phyloP scores from a whole-genome alignment of 1,140 invertebrate species.

The Coenobita brevimanus region DNA sequence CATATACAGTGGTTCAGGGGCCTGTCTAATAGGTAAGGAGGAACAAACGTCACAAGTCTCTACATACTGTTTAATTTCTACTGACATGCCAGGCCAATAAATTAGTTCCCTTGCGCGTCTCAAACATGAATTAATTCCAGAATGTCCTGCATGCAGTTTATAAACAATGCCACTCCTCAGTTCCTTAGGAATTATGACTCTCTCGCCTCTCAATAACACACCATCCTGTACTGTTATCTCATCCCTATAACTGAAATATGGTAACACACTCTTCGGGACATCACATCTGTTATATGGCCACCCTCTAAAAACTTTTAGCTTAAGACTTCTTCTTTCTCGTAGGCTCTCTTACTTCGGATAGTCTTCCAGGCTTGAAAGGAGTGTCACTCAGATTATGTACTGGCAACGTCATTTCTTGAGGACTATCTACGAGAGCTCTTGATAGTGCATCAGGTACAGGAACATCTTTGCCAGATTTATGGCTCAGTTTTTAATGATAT shows the following conservation, averaged over 20 bases:
- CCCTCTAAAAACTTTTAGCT: no score
- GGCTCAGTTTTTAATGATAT: no score
- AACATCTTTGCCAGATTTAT: no score
- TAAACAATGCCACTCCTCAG: neutral
- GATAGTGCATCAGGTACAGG: no score
- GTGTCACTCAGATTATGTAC: no score
- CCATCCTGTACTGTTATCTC: constrained; percentile 3
- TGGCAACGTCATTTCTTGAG: no score
- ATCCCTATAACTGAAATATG: neutral
- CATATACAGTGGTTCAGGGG: neutral
- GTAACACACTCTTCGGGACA: neutral
- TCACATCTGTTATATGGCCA: neutral
- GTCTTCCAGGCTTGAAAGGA: no score
- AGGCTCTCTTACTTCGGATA: no score
- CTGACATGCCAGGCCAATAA: neutral
- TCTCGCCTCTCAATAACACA: neutral
- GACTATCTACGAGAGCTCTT: no score
- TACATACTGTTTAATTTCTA: constrained; percentile 15
- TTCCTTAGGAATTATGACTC: neutral
- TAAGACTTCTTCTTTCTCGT: no score
- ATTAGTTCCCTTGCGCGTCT: neutral
- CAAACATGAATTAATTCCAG: constrained; percentile 5
- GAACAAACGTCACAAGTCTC: neutral
- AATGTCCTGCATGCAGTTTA: neutral
- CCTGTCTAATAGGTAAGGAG: neutral